phyloP scores from a whole-genome alignment of 2,113 vertebrate genomes.

The Apaloderma vittatum region DNA sequence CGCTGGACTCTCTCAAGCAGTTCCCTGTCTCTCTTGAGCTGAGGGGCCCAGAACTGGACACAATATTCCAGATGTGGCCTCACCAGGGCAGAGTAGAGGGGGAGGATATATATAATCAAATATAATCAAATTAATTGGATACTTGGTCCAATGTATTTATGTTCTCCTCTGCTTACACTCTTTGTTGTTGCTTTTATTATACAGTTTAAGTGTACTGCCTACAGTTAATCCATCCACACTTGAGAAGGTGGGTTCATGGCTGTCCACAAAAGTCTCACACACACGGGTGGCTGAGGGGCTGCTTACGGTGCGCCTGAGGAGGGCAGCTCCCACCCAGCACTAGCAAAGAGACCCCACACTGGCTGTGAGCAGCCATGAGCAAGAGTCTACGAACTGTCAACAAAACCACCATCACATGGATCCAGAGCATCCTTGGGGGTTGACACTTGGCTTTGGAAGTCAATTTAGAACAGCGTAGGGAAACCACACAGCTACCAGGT shows the following conservation, averaged over 20 bases:
- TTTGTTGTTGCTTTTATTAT: not conserved
- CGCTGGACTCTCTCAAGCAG: too few relatives aligned
- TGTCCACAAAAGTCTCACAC: accelerated
- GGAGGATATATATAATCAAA: too few relatives aligned
- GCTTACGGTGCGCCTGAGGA: not conserved
- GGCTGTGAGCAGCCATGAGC: not conserved
- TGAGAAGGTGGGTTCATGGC: not conserved
- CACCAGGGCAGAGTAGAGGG: too few relatives aligned
- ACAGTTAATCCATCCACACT: not conserved
- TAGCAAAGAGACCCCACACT: not conserved
- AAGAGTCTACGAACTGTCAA: not conserved
- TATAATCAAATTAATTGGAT: not conserved
- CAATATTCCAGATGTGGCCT: too few relatives aligned
- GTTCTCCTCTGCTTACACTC: not conserved
- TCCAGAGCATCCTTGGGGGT: not conserved
- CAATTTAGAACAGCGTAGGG: not conserved
- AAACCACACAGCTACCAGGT: not conserved
- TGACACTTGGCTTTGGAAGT: not conserved
- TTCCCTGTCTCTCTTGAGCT: too few relatives aligned
- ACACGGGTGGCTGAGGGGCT: not conserved
- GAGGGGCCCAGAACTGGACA: too few relatives aligned
- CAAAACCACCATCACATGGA: not conserved
- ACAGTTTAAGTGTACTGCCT: not conserved
- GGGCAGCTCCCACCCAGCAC: not conserved
- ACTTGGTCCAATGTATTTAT: not conserved